phyloP scores from a whole-genome alignment of 2,888 invertebrate species.

The Brachyptera putata region DNA sequence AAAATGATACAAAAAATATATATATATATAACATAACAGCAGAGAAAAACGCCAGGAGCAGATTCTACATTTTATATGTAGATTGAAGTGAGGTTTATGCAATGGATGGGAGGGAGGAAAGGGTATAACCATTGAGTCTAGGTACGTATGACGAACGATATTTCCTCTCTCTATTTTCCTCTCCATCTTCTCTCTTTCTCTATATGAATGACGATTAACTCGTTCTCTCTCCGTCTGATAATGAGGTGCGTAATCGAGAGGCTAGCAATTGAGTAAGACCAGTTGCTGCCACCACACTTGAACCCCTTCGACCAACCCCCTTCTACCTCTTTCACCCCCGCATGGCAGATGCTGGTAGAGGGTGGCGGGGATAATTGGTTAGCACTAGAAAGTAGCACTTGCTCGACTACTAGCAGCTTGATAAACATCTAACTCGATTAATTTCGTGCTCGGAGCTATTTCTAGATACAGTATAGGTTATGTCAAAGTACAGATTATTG shows the following conservation, averaged over 20 bases:
- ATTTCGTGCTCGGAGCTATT: no score
- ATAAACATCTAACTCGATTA: no score
- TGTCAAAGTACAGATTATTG: no score
- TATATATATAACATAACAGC: no score
- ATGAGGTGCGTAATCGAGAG: constrained; percentile 21
- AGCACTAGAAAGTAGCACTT: constrained; percentile 18
- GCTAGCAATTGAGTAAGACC: constrained; percentile 20
- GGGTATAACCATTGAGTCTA: no score
- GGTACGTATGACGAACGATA: constrained; percentile 10
- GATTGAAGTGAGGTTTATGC: neutral
- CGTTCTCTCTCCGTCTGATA: constrained; percentile 12
- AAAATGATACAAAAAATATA: no score
- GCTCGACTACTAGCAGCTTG: constrained; percentile 4
- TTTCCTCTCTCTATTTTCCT: neutral
- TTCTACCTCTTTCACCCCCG: neutral
- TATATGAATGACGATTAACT: no score
- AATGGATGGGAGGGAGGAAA: no score
- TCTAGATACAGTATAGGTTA: no score
- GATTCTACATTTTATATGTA: constrained; percentile 1
- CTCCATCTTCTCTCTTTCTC: neutral
- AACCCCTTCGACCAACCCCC: no score
- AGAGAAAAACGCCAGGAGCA: neutral
- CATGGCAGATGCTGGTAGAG: constrained; percentile 16
- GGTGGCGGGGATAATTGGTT: constrained; percentile 18
- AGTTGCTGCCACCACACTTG: constrained; percentile 16